Percentiles rank a stretch among this genome's conserved stretches.
These are phyloP conservation scores for Galagoides demidoff DNA, from an alignment of 2,797 vertebrate species.

Conservation along the genomic window DNA sequence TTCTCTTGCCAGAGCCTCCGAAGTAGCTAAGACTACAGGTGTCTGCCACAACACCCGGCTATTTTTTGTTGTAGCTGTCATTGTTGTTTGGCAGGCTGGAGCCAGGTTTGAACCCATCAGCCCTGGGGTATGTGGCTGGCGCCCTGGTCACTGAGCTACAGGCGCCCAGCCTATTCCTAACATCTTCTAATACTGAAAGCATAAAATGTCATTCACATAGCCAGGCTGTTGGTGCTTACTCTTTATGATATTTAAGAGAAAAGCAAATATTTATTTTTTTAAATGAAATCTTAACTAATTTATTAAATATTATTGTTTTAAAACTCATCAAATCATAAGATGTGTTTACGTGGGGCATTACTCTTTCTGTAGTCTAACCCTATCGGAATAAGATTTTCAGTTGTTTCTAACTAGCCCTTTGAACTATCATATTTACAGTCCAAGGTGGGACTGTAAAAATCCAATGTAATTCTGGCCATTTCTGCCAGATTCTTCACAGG, in stretches of 20 bases:
- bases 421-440: not conserved
- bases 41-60: too few species aligned
- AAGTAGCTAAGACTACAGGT: too few species aligned
- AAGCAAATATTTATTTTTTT: not conserved
- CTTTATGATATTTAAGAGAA: not conserved
- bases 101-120: too few species aligned
- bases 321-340: not conserved
- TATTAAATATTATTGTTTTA: not conserved
- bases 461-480: not conserved
- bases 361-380: not conserved
- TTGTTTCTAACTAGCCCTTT: not conserved
- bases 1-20: too few species aligned
- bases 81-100: too few species aligned
- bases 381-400: not conserved
- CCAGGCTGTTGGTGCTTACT: not conserved
- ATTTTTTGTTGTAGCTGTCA: too few species aligned
- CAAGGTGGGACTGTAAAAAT: not conserved
- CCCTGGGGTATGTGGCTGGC: too few species aligned
- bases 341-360: not conserved
- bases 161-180: not conserved
- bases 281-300: not conserved
- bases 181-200: accelerated
- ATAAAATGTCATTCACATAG: not conserved
- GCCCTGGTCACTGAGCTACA: too few species aligned
- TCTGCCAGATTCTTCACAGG: not conserved